These are phyloP conservation scores for Hydractinia echinata DNA, from an alignment of 30 jellyfish, hydroid and myxozoan species.

Conservation along the genomic window DNA sequence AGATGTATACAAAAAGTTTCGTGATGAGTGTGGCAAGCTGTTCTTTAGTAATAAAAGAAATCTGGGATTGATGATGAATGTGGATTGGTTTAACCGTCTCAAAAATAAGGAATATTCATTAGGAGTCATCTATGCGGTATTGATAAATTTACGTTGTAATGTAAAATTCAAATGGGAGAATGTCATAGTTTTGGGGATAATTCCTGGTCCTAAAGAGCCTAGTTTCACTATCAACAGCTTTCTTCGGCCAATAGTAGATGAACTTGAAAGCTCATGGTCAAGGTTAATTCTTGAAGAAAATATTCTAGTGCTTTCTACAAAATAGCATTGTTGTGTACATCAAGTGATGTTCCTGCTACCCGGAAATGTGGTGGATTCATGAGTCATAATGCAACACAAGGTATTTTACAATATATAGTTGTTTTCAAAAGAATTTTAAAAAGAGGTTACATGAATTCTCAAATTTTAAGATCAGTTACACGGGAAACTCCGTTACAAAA, in stretches of 20 bases:
- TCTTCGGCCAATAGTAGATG: slow-evolving; percentile 1
- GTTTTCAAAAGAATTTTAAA: not conserved
- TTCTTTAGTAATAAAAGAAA: slow-evolving; percentile 2
- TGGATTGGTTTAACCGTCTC: slow-evolving; percentile 4
- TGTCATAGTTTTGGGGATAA: slow-evolving; percentile 1
- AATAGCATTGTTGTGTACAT: not conserved
- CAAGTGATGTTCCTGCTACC: slow-evolving; percentile 17
- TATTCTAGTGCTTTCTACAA: not conserved
- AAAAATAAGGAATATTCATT: not conserved
- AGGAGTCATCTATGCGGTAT: slow-evolving; percentile 8
- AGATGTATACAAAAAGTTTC: not conserved
- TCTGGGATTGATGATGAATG: slow-evolving; percentile 16
- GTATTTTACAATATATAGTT: not conserved
- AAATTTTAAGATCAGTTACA: too few relatives aligned
- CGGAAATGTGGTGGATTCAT: slow-evolving; percentile 8
- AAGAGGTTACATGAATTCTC: too few relatives aligned
- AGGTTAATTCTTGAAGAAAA: not conserved
- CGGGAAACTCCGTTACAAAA: too few relatives aligned
- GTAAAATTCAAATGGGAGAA: not conserved
- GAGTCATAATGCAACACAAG: not conserved
- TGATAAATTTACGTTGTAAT: not conserved
- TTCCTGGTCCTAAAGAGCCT: slow-evolving; percentile 18
- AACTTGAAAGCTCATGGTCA: not conserved
- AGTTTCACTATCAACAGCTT: not conserved
- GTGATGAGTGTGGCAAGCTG: not conserved